Base-by-base conservation (phyloP, 1,140 invertebrate genomes). In the Drosophila parabipectinata region DNA sequence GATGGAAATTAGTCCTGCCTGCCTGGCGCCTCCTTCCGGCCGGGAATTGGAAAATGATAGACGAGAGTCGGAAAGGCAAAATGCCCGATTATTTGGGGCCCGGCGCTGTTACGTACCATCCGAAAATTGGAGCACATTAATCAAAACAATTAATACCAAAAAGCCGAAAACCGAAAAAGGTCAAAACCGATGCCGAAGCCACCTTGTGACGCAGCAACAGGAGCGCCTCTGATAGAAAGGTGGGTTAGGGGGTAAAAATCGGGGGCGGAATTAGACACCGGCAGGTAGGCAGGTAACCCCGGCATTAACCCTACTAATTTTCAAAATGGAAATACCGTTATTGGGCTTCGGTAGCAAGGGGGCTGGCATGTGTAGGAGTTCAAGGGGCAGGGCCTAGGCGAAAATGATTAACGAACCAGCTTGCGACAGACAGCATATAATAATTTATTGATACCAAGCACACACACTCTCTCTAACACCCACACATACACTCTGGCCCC, bases 391-490 rank as follows among this genome's bases (percentile, higher is more conserved):
- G 21, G 30, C 51, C 30, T n/a, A 34, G 59, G 45, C 52, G 26
- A 74, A 89, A 79, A 87, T 87, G 74, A 87, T 88, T 88, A 79
- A 88, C 83, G 83, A 88, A 60, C 61, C 26, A 58, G 63, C 64
- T 84, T 84, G 78, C 57, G 71, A 69, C 78, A 71, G 79, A 79
- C 75, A 75, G 53, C 63, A 77, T 69, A 87, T 87, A 77, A 87
- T 88, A 88, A 87, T 87, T 88, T 87, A 87, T 87, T 83, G 84
- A 87, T 87, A 77, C 28, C 75, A 72, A 62, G 54, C 81, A 85
- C 79, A 77, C 77, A 76, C 64, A 77, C 58, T 48, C 72, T 52
- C 53, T 21, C 71, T 15, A 45, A 10, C 50, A 63, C 39, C 7
- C 34, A n/a, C 26, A 14, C 45, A 32, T 41, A 41, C 48, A 55